Percentiles rank a stretch among this genome's conserved stretches.
phyloP scores from a whole-genome alignment of 1,140 invertebrate genomes.

The Argopecten irradians region DNA sequence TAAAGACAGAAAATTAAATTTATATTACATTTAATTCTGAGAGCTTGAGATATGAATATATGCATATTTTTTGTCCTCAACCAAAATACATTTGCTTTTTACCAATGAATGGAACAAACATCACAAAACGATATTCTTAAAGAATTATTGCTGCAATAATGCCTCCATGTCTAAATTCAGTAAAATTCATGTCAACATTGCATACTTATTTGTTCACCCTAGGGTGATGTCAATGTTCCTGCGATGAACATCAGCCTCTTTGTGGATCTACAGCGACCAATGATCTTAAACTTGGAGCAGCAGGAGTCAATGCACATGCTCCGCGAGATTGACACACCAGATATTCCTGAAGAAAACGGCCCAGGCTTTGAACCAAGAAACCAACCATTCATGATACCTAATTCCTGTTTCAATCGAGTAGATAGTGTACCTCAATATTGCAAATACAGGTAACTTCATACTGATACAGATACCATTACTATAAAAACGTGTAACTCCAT shows the following conservation, averaged over 20 bases:
- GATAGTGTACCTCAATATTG: neutral
- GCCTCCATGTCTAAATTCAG: neutral
- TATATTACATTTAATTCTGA: neutral
- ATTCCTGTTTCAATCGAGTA: neutral
- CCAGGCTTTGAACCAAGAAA: neutral
- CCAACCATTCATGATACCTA: neutral
- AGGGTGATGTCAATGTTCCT: slow-evolving; percentile 74
- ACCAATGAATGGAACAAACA: neutral
- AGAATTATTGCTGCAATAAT: neutral
- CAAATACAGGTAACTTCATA: neutral
- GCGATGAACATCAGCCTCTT: slow-evolving; percentile 65
- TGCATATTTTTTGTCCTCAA: neutral
- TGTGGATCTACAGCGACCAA: slow-evolving; percentile 61
- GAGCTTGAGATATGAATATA: neutral
- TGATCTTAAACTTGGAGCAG: slow-evolving; percentile 60
- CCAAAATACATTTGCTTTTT: neutral
- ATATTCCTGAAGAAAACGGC: neutral
- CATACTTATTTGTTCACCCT: slow-evolving; percentile 29
- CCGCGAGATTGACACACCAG: slow-evolving; percentile 46
- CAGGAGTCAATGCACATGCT: slow-evolving; percentile 55
- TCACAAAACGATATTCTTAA: neutral
- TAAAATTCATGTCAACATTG: slow-evolving; percentile 24
- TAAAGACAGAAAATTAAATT: neutral
- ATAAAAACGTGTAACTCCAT: too few relatives aligned
- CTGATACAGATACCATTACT: too few relatives aligned